A percentile compares a stretch with the other conserved stretches of the same genome.
Conservation (phyloP, 2,113 vertebrate genomes). For the Caloenas nicobarica region DNA sequence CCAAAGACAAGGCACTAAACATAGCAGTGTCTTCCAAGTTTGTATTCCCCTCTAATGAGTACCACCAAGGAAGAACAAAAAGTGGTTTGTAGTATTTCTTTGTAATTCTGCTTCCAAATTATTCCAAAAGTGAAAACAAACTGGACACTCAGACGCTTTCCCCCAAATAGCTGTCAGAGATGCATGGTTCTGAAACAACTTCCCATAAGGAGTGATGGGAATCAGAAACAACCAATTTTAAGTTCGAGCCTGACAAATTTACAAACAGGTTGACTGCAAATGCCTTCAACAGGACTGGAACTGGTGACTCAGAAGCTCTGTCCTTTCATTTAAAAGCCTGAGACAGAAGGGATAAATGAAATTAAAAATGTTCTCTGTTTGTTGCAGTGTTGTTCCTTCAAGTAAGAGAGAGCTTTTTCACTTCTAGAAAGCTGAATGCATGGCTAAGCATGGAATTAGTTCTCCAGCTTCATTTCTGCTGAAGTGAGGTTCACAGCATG, state of each 20-base stretch:
- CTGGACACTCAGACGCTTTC: background rate
- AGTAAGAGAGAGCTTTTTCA: background rate
- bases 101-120: background rate
- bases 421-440: background rate
- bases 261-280: background rate
- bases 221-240: background rate
- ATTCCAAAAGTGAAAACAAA: background rate
- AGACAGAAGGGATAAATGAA: background rate
- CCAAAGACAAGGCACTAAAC: background rate
- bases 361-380: background rate
- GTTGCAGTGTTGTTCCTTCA: background rate
- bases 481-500: background rate
- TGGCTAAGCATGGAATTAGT: background rate
- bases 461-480: background rate
- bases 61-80: background rate
- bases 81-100: background rate
- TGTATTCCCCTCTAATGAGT: background rate
- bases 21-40: background rate
- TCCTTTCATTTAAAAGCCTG: background rate
- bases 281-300: background rate
- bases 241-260: background rate
- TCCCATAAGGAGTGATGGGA: background rate
- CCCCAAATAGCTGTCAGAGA: background rate
- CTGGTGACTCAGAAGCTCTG: background rate
- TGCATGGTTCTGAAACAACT: background rate